Percentiles rank a stretch among this genome's conserved stretches.
phyloP scores from a whole-genome alignment of 2,888 invertebrate genomes.

The Tridacna crocea region DNA sequence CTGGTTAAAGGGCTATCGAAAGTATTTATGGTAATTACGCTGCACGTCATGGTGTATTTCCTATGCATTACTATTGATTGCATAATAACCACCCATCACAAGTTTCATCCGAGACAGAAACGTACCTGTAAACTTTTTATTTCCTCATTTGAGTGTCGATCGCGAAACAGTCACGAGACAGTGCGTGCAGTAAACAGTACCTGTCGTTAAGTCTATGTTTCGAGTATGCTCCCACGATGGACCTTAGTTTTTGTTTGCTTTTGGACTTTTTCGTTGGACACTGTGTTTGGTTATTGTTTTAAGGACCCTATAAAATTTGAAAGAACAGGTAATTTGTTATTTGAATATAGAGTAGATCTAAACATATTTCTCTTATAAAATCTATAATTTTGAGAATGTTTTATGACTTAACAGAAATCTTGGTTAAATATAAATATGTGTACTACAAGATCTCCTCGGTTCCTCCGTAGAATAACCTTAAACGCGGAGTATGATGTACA shows the following conservation, averaged over 20 bases:
- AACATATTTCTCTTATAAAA: too few relatives aligned
- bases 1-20: too few relatives aligned
- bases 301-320: conserved; percentile 24
- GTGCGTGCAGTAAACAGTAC: not conserved
- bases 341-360: not conserved
- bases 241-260: not conserved
- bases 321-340: conserved; percentile 13
- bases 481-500: too few relatives aligned
- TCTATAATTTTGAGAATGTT: too few relatives aligned
- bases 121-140: not conserved
- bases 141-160: not conserved
- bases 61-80: too few relatives aligned
- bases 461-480: too few relatives aligned
- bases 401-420: too few relatives aligned
- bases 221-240: conserved; percentile 15
- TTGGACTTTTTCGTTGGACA: not conserved
- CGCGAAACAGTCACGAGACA: conserved; percentile 1
- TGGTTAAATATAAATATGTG: too few relatives aligned
- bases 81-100: too few relatives aligned
- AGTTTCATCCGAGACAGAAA: not conserved
- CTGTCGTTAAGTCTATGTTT: not conserved
- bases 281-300: conserved; percentile 12
- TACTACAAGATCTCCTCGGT: too few relatives aligned
- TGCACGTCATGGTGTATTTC: too few relatives aligned
- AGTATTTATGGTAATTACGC: too few relatives aligned